Evolutionary conservation across 2,888 invertebrate genomes (phyloP).

Genomic region (Aspidiotus destructor): DNA sequence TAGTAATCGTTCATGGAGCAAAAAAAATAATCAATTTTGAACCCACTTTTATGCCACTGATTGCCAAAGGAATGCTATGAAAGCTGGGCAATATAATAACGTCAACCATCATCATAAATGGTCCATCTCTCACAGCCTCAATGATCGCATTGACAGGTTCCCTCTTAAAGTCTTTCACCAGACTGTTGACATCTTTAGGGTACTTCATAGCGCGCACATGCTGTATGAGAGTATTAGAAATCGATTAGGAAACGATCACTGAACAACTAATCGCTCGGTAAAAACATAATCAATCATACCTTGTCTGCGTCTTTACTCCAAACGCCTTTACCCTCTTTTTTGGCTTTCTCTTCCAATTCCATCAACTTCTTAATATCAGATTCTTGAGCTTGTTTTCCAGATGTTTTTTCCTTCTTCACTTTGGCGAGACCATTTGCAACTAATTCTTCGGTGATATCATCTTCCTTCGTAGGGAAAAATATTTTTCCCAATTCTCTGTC

Average conservation of each 20-base stretch:
- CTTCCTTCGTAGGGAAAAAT: conserved; percentile 46
- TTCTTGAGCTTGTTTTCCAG: conserved; percentile 44
- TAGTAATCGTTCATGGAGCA: not conserved
- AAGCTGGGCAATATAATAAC: conserved; percentile 15
- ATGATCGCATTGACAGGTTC: conserved; percentile 18
- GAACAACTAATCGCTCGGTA: not conserved
- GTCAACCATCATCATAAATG: conserved; percentile 15
- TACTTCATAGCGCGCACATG: conserved; percentile 15
- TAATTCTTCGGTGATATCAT: conserved; percentile 78
- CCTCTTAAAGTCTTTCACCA: conserved; percentile 3
- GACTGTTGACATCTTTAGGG: conserved; percentile 7
- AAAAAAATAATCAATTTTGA: not conserved
- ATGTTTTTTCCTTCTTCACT: conserved; percentile 47
- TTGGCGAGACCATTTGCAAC: conserved; percentile 82
- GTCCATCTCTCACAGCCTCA: conserved; percentile 9
- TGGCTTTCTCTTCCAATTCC: conserved; percentile 84
- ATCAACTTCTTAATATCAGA: conserved; percentile 55
- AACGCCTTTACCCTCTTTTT: conserved; percentile 75
- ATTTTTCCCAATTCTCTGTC: conserved; percentile 23
- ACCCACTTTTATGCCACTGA: conserved; percentile 19
- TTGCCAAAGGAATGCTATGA: conserved; percentile 17
- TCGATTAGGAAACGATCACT: not conserved
- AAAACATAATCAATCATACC: conserved; percentile 10
- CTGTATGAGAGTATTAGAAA: not conserved
- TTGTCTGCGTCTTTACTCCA: conserved; percentile 44